These are phyloP conservation scores for Callospermophilus lateralis DNA, from an alignment of 2,113 vertebrate genomes.

Conservation along the genomic window DNA sequence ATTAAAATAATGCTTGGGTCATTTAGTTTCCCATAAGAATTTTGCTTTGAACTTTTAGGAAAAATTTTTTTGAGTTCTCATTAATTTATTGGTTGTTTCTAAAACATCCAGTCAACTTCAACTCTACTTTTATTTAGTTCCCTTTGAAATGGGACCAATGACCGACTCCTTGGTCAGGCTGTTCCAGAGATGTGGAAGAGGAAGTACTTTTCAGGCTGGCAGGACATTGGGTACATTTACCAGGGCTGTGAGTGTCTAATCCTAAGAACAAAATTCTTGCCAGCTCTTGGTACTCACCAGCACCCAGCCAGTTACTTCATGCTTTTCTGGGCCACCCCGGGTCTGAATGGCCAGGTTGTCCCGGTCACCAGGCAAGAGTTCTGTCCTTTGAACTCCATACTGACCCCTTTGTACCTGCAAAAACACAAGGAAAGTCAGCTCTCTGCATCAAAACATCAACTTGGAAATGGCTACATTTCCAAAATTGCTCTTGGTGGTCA, in stretches of 20 bases:
- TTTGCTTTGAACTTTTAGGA: slow-evolving; percentile 15
- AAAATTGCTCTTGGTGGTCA: background rate
- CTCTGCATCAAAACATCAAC: background rate
- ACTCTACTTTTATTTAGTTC: background rate
- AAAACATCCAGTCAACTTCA: background rate
- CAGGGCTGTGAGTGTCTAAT: background rate
- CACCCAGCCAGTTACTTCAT: slow-evolving; percentile 97
- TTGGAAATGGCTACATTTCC: background rate
- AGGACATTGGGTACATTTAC: fast-evolving
- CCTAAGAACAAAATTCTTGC: background rate
- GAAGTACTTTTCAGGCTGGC: background rate
- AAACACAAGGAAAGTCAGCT: background rate
- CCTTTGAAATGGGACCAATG: background rate
- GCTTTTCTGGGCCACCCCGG: slow-evolving; percentile 96
- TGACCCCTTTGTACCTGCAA: slow-evolving; percentile 86
- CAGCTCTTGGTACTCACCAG: slow-evolving; percentile 89
- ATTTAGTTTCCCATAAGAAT: background rate
- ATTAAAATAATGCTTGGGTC: background rate
- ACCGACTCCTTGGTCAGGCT: fast-evolving
- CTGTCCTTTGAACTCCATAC: slow-evolving; percentile 88
- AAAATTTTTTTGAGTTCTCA: background rate
- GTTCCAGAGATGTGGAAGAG: background rate
- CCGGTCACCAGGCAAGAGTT: slow-evolving; percentile 94
- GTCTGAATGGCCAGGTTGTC: slow-evolving; percentile 97
- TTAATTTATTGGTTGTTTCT: background rate